Evolutionary conservation across 1,140 invertebrate genomes (phyloP), one percentile per base, ranked within the genome.

Genomic region (Pectinophora gossypiella): DNA sequence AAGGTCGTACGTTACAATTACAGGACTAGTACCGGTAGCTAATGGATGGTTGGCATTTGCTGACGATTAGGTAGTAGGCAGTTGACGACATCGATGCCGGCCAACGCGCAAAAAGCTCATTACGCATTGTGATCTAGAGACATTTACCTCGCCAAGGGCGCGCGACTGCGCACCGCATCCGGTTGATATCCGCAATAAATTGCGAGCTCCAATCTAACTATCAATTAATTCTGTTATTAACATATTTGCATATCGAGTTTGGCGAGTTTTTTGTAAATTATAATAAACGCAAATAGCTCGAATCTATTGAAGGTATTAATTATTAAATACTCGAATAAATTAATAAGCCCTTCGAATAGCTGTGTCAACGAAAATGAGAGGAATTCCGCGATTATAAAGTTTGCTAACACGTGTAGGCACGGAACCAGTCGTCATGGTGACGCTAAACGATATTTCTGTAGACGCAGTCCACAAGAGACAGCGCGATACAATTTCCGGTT

Each of bases 21-120:
- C 19, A 48, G 36, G 45, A 44, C 42, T 12, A 44, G 27, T 52
- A 43, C 23, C 35, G 40, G 43, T 48, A 48, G 46, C 57, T 60
- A 69, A 63, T 61, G 50, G 32, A 44, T 19, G 36, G 36, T 62
- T 79, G 69, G 59, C 69, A 77, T 79, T 76, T 72, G 50, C 23
- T 16, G 45, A 54, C 12, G 48, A 20, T 55, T 40, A 27, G 36
- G 13, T 15, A 7, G 36, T 40, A 40, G 36, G 36, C n/a, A 15
- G 36, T 40, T 12, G 36, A 40, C 36, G 36, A 59, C 50, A 52
- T 54, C 12, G 52, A 27, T 5, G 1, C 20, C 7, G 18, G 23
- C 47, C 47, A 23, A 52, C 51, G 43, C 51, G 47, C 40, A 53
- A 52, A 48, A 52, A 58, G 45, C 38, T 21, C 40, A 49, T 46